Evolutionary conservation across 2,113 vertebrate species (phyloP), one percentile per base, ranked within the genome.

Genomic region (rabbit (Oryctolagus cuniculus)): DNA sequence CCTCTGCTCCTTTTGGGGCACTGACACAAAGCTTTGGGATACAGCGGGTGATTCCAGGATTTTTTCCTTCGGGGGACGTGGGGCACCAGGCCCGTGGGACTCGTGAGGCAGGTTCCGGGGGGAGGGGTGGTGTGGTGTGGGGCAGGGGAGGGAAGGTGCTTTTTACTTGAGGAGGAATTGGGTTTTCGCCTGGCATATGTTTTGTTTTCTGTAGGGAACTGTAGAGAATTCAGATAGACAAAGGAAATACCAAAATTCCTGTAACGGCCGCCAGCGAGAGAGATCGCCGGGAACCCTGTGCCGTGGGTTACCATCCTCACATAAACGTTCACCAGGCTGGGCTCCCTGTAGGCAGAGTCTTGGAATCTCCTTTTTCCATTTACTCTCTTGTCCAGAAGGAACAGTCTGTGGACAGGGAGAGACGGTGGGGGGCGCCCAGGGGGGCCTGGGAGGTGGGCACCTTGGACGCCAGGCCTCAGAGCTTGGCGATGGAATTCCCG

Each of bases 351-450:
- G 58, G 61, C 61, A 72, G 87, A 44, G 34, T 66, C 91, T 84
- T 96, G 36, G 90, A 69, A 66, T 49, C 31, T 92, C 69, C 24
- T 53, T 64, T 90, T 72, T 67, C 49, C 31, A 24, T 25, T 91
- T 85, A 84, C 38, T n/a, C 38, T 24, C 55, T 44, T 44, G 64
- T 85, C 29, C 29, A 31, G 29, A 77, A 78, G 44, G 78, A 70
- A 82, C 10, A 21, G 36, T 82, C 67, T 73, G 85, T 89, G 58
- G 55, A 72, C 15, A n/a, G 58, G 58, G 58, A 90, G 27, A 38
- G 31, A 8, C 12, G 24, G 8, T 22, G 6, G 51, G 29, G 2
- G 58, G 5, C 27, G 10, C 0, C 24, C 36, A 4, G 75, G 36
- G 36, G 17, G 0, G 2, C 1, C 1, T 15, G 36, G 44, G 25